Evolutionary conservation across 2,113 vertebrate species (phyloP).

Genomic region (Onychorhynchus coronatus): DNA sequence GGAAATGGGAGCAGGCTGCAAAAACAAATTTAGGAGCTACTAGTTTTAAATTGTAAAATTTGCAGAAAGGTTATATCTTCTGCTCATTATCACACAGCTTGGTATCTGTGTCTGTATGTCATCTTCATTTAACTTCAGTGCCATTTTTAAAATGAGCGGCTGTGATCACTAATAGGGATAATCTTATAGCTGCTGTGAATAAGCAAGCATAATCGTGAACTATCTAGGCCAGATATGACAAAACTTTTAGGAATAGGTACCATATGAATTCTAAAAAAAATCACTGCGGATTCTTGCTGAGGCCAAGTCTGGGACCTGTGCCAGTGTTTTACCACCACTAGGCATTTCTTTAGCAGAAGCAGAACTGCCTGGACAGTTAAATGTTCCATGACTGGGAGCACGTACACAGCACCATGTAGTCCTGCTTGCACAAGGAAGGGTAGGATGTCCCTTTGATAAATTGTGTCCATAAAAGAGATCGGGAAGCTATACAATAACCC

Average conservation of each 20-base stretch:
- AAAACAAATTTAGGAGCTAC: not conserved
- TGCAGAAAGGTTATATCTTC: not conserved
- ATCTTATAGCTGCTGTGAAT: not conserved
- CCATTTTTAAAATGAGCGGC: not conserved
- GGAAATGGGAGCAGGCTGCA: fast-evolving
- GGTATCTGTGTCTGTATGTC: not conserved
- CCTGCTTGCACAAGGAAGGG: not conserved
- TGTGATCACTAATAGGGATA: not conserved
- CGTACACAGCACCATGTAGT: not conserved
- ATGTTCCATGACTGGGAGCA: not conserved
- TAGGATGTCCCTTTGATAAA: conserved; percentile 31
- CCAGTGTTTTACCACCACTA: not conserved
- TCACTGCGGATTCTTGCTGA: not conserved
- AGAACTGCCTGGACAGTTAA: not conserved
- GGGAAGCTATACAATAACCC: not conserved
- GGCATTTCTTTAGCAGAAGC: not conserved
- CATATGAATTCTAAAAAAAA: not conserved
- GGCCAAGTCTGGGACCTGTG: not conserved
- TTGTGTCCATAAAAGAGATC: not conserved
- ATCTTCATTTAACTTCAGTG: not conserved
- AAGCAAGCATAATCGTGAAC: not conserved
- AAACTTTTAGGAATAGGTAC: not conserved
- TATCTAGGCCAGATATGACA: not conserved
- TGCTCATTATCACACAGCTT: not conserved
- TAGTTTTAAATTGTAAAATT: not conserved